phyloP scores from a whole-genome alignment of 2,888 invertebrate genomes.

The Andrena camellia region DNA sequence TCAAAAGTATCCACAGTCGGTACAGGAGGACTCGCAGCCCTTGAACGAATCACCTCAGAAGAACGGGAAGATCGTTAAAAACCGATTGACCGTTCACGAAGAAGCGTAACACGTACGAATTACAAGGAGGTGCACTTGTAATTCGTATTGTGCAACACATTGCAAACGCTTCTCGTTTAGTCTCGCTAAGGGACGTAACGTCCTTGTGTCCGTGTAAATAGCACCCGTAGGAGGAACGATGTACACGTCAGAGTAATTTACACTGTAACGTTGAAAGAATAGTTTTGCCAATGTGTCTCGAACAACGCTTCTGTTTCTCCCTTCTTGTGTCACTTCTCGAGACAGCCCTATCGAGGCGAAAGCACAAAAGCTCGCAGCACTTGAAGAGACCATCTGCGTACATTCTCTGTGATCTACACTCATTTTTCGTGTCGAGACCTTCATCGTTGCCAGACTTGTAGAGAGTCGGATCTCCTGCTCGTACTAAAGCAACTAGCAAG shows the following conservation, averaged over 20 bases:
- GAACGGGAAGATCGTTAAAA: constrained; percentile 74
- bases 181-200: constrained; percentile 24
- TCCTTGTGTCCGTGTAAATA: constrained; percentile 59
- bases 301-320: constrained; percentile 19
- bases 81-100: constrained; percentile 66
- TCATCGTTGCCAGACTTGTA: neutral
- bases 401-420: constrained; percentile 67
- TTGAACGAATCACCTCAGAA: constrained; percentile 78
- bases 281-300: constrained; percentile 71
- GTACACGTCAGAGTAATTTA: constrained; percentile 54
- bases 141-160: neutral
- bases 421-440: constrained; percentile 16
- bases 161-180: constrained; percentile 6
- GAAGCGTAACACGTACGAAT: constrained; percentile 70
- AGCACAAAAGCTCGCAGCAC: constrained; percentile 51
- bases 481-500: neutral
- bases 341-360: constrained; percentile 8
- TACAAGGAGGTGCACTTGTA: neutral
- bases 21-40: constrained; percentile 81
- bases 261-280: constrained; percentile 56
- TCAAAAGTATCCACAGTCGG: constrained; percentile 79
- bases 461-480: constrained; percentile 43
- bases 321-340: neutral
- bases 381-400: constrained; percentile 7
- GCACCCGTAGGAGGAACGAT: constrained; percentile 34